These are phyloP conservation scores for Zaprionus ornatus DNA, from an alignment of 1,140 invertebrate genomes.

Conservation along the genomic window DNA sequence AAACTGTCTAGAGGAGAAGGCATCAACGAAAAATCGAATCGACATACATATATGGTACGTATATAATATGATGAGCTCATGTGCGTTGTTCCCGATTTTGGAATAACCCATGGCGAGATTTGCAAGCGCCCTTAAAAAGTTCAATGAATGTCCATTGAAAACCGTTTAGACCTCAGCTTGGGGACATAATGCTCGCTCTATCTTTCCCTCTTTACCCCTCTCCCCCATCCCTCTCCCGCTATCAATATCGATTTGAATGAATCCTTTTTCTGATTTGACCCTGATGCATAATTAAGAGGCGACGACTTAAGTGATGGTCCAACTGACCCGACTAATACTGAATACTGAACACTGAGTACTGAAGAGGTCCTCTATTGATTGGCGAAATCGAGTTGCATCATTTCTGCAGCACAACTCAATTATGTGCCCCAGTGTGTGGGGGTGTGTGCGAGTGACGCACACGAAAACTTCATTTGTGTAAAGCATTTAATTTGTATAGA, in stretches of 20 bases:
- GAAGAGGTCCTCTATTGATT: conserved; percentile 3
- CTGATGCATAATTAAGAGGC: background rate
- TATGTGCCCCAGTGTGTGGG: background rate
- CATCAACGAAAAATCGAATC: background rate
- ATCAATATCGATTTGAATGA: background rate
- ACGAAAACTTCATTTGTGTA: conserved; percentile 57
- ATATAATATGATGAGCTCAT: background rate
- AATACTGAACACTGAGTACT: background rate
- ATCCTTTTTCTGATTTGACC: background rate
- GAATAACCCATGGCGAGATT: background rate
- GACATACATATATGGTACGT: too few species aligned
- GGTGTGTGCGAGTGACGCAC: conserved; percentile 7
- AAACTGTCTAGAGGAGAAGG: conserved; percentile 10
- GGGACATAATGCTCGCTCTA: background rate
- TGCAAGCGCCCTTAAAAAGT: background rate
- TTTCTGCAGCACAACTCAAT: conserved; percentile 36
- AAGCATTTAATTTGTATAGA: conserved; percentile 59
- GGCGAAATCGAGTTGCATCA: conserved; percentile 31
- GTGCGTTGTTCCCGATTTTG: background rate
- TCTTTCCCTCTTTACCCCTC: too few species aligned
- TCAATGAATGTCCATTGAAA: background rate
- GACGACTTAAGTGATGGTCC: background rate
- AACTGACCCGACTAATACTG: conserved; percentile 4
- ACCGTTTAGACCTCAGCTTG: background rate
- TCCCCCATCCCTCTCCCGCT: too few species aligned